phyloP scores from a whole-genome alignment of 2,797 vertebrate species.

The Tadarida brasiliensis region DNA sequence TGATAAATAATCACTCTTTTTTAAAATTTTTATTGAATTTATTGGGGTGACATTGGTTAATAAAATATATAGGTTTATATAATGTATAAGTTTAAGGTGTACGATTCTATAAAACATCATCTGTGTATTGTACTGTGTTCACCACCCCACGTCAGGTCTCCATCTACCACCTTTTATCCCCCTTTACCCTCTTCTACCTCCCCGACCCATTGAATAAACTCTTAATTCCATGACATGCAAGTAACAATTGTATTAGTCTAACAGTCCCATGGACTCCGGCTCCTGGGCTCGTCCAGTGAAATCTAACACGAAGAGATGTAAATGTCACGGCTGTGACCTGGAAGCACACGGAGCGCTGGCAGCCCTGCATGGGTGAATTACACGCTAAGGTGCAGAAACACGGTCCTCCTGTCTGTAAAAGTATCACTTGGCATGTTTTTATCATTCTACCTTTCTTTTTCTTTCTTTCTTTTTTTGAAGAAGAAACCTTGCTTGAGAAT shows the following conservation, averaged over 20 bases:
- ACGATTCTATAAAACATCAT: rapidly evolving
- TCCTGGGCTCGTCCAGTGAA: neutral
- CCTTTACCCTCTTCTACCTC: neutral
- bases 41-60: too few species aligned
- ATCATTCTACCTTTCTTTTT: slow-evolving; percentile 1
- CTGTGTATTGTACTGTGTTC: rapidly evolving
- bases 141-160: too few species aligned
- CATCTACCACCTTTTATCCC: neutral
- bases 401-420: neutral
- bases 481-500: neutral
- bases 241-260: neutral
- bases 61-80: too few species aligned
- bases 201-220: too few species aligned
- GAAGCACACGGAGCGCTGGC: rapidly evolving
- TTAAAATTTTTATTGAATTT: too few species aligned
- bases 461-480: neutral
- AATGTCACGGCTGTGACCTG: rapidly evolving
- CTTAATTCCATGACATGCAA: too few species aligned
- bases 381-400: neutral
- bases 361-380: neutral
- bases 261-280: too few species aligned
- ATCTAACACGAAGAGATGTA: too few species aligned
- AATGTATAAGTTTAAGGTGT: too few species aligned
- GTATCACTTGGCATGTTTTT: neutral
- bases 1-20: too few species aligned